These are phyloP conservation scores for Orchestes rusci DNA, from an alignment of 2,888 invertebrate genomes.

Conservation along the genomic window DNA sequence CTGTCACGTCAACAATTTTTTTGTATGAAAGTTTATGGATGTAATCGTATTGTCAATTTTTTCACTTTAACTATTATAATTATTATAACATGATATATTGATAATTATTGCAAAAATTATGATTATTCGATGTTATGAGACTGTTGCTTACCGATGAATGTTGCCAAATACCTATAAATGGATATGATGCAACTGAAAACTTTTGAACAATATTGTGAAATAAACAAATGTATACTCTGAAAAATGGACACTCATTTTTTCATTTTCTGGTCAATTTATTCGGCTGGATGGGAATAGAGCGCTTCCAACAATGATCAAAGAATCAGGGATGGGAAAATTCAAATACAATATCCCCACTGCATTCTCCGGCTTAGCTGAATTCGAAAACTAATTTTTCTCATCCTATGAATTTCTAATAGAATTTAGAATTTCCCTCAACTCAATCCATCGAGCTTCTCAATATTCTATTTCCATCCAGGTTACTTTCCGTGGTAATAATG, in stretches of 20 bases:
- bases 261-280: background rate
- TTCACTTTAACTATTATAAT: slow-evolving; percentile 26
- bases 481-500: slow-evolving; percentile 15
- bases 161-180: slow-evolving; percentile 34
- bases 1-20: background rate
- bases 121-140: slow-evolving; percentile 45
- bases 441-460: too few species aligned
- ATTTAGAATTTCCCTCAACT: too few species aligned
- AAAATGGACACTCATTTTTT: slow-evolving; percentile 32
- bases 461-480: slow-evolving; percentile 17
- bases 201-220: slow-evolving; percentile 40
- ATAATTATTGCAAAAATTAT: too few species aligned
- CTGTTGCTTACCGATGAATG: slow-evolving; percentile 40
- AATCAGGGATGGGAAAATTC: too few species aligned
- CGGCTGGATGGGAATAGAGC: slow-evolving; percentile 1
- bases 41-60: slow-evolving; percentile 23
- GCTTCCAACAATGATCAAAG: too few species aligned
- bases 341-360: too few species aligned
- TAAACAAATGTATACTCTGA: slow-evolving; percentile 41
- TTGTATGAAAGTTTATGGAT: slow-evolving; percentile 30
- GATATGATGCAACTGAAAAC: slow-evolving; percentile 27
- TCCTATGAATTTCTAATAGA: too few species aligned
- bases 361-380: too few species aligned
- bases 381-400: too few species aligned
- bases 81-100: too few species aligned